Base-by-base conservation (phyloP, 2,888 invertebrate species). In the Hoplodrina ambigua region DNA sequence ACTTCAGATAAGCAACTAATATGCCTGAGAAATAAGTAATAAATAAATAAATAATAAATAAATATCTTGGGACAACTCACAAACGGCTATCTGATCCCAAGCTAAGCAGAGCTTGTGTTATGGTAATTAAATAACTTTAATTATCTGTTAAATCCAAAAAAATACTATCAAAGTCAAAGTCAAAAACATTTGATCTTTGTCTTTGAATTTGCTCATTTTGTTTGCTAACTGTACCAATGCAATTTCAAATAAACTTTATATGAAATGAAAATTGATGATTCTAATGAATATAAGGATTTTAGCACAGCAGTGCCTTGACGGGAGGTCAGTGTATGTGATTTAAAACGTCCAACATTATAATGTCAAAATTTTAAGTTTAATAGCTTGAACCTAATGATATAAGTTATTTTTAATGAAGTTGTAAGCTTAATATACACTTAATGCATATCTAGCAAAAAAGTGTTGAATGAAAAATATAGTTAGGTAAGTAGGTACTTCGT, bases 191-290 rank as follows among this genome's bases (percentile, higher is more conserved):
- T n/a, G n/a, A n/a, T n/a, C n/a, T n/a, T n/a, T n/a, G n/a, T n/a
- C n/a, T n/a, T n/a, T n/a, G n/a, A n/a, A n/a, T n/a, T 7, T 19
- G 10, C 7, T 25, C 0, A 10, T 44, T 76, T 69, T 65, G 17
- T 60, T 0, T 37, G 46, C 60, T 56, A 58, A 75, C 80, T 64
- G 80, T 80, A 80, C 82, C 1, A 25, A n/a, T 72, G 79, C 68
- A 55, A 75, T 78, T 62, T 55, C 52, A 69, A 57, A 62, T 66
- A 63, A 68, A 68, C 56, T 68, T 53, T 59, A 25, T 75, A 69
- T 72, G 65, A 64, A 77, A 80, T 62, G 62, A 72, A 76, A 82
- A 77, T 82, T 76, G 73, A 81, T 79, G 73, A 75, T 75, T 72
- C 59, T 70, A 76, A 79, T 77, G 64, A 73, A 71, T 70, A 59